A percentile compares a stretch with the other conserved stretches of the same genome.
Conservation (phyloP, 2,113 vertebrate species). For the Procapra przewalskii region DNA sequence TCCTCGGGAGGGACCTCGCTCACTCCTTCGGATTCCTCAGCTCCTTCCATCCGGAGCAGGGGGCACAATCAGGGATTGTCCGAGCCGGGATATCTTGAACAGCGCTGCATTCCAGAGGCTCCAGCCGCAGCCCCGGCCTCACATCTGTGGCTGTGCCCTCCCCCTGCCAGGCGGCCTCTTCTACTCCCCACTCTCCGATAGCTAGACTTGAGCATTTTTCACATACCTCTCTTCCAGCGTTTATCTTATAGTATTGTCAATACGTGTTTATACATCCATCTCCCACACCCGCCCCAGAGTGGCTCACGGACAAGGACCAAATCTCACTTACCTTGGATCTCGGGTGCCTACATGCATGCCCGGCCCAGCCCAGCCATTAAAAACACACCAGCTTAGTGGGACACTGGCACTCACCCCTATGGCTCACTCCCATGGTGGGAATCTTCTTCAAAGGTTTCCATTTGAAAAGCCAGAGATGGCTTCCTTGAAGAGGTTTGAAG, state of each 20-base stretch:
- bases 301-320: neutral
- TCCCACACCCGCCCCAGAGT: neutral
- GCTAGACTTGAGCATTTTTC: constrained; percentile 48
- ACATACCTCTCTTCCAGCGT: constrained; percentile 52
- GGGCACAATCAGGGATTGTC: constrained; percentile 54
- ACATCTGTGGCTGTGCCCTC: neutral
- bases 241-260: neutral
- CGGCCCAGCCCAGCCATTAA: neutral
- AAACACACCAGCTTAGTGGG: neutral
- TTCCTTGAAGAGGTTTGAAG: neutral
- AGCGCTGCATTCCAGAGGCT: constrained; percentile 16
- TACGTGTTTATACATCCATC: neutral
- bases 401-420: neutral
- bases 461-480: neutral
- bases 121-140: neutral
- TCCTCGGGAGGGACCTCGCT: constrained; percentile 20
- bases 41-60: constrained; percentile 53
- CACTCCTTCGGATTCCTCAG: constrained; percentile 28
- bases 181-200: neutral
- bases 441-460: neutral
- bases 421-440: neutral
- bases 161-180: neutral
- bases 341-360: neutral
- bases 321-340: neutral
- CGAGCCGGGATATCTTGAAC: neutral